A percentile compares a stretch with the other conserved stretches of the same genome.
Evolutionary conservation across 2,797 vertebrate species (phyloP).

Genomic region (Sphaeramia orbicularis): DNA sequence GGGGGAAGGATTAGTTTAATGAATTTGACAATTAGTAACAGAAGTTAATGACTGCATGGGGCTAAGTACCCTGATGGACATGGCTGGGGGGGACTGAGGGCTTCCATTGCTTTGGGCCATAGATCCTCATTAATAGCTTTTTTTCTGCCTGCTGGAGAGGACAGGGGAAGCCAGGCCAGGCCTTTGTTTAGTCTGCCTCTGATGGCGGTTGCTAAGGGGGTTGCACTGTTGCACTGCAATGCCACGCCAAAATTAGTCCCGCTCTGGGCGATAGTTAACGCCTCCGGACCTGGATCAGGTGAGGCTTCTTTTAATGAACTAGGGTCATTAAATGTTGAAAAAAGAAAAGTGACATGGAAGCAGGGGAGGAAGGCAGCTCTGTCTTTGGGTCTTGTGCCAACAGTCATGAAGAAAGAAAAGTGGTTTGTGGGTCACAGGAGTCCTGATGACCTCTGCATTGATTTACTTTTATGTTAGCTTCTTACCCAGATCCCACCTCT

Average conservation of each 20-base stretch:
- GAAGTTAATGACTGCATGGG: constrained; percentile 88
- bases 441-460: constrained; percentile 57
- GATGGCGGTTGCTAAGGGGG: constrained; percentile 67
- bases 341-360: constrained; percentile 44
- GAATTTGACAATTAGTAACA: constrained; percentile 90
- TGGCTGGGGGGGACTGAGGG: constrained; percentile 81
- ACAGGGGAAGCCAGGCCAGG: constrained; percentile 74
- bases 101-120: constrained; percentile 86
- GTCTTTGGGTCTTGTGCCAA: constrained; percentile 53
- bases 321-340: constrained; percentile 58
- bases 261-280: constrained; percentile 66
- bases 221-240: constrained; percentile 53
- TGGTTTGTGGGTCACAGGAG: constrained; percentile 52
- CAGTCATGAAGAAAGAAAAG: constrained; percentile 61
- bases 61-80: constrained; percentile 87
- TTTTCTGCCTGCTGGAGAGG: constrained; percentile 80
- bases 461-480: constrained; percentile 62
- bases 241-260: constrained; percentile 59
- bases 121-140: constrained; percentile 89
- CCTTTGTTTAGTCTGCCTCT: constrained; percentile 87
- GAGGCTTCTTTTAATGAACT: constrained; percentile 67
- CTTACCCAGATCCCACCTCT: constrained; percentile 43
- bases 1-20: constrained; percentile 86
- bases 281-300: constrained; percentile 67
- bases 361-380: constrained; percentile 7